A percentile compares a stretch with the other conserved stretches of the same genome.
phyloP scores from a whole-genome alignment of 2,888 invertebrate species.

The Apotomis capreana region DNA sequence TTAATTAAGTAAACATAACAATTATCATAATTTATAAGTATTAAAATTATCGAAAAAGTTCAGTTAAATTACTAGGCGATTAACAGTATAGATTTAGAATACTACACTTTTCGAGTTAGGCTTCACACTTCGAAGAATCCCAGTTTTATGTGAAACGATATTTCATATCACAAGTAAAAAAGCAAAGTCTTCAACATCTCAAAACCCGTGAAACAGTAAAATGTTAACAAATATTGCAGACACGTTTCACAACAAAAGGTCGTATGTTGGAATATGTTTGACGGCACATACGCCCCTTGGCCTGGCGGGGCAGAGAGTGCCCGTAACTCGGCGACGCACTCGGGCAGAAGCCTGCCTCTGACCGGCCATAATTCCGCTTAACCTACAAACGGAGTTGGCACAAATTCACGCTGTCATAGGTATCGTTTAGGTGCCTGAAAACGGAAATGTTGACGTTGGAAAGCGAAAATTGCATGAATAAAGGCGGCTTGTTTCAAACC shows the following conservation, averaged over 20 bases:
- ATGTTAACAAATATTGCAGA: not conserved
- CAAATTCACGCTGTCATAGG: slow-evolving; percentile 13
- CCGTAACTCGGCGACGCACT: slow-evolving; percentile 19
- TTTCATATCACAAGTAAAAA: not conserved
- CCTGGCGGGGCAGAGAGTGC: not conserved
- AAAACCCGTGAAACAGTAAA: not conserved
- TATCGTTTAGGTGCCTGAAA: not conserved
- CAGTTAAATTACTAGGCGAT: too few relatives aligned
- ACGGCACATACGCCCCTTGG: too few relatives aligned
- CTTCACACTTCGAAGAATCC: not conserved
- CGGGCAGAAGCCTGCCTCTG: slow-evolving; percentile 19
- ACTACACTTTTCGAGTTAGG: too few relatives aligned
- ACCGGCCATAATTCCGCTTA: slow-evolving; percentile 18
- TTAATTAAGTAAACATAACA: too few relatives aligned
- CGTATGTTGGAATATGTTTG: not conserved
- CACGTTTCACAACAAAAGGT: not conserved
- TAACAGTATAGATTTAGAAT: too few relatives aligned
- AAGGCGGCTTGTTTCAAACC: too few relatives aligned
- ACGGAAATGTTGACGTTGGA: not conserved
- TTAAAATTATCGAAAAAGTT: too few relatives aligned
- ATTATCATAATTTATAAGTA: too few relatives aligned
- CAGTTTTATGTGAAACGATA: not conserved
- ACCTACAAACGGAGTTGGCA: slow-evolving; percentile 30
- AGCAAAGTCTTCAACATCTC: not conserved
- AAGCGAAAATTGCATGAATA: too few relatives aligned